Evolutionary conservation across 2,888 invertebrate species (phyloP), one percentile per base, ranked within the genome.

Genomic region (Drosophila kambysellisi): DNA sequence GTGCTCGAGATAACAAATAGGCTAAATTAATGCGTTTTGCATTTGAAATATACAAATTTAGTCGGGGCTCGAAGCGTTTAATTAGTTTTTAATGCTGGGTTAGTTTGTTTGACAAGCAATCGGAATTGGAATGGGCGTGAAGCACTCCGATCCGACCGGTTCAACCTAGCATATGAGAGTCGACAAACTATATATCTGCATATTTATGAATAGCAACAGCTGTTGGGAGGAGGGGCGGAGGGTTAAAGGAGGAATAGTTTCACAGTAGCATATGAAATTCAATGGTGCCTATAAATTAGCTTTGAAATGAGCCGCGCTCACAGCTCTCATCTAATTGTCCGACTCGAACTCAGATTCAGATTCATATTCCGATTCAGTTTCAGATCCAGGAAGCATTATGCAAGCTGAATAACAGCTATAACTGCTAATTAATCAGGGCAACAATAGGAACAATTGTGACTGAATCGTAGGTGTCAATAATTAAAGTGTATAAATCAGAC

Each of bases 81-180:
- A 87, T 87, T 87, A 85, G 87, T 83, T 84, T 87, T 83, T 87
- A 87, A 87, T 89, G 87, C 79, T 64, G 75, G 71, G 75, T 89
- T 87, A 87, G 89, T 86, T 86, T 86, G 85, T 88, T 86, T 86
- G 88, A 88, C 88, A 88, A 86, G 88, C 83, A 71, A 80, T 88
- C 68, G 77, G 65, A 73, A 73, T 72, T 70, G 73, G 58, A 76
- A 81, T 74, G 88, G 88, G 85, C 83, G 85, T 88, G 78, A 86
- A 83, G 62, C 66, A 46, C 61, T 43, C 51, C 60, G 37, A 65
- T 35, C 60, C 30, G 35, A 85, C 86, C 79, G 72, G 86, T 88
- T 85, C 64, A 54, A 54, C 17, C 50, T 68, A 59, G 17, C 65
- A 63, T 39, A 54, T 46, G 61, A 48, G 41, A 53, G 41, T 57